phyloP scores from a whole-genome alignment of 2,888 invertebrate species.

The Unio delphinus region DNA sequence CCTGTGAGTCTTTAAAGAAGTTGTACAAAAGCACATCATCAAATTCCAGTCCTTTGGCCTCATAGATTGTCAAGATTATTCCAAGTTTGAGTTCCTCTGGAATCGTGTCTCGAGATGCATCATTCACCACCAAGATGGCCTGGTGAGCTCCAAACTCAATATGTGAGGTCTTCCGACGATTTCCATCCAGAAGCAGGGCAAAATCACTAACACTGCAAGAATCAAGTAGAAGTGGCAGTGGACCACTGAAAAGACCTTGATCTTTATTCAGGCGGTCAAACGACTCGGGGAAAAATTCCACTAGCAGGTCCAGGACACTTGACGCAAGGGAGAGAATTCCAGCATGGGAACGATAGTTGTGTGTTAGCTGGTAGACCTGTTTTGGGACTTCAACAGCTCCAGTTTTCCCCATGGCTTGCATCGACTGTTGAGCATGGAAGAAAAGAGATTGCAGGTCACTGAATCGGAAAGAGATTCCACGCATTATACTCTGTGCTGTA shows the following conservation, averaged over 20 bases:
- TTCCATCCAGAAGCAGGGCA: slow-evolving; percentile 39
- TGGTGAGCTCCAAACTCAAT: slow-evolving; percentile 65
- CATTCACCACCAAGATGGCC: slow-evolving; percentile 57
- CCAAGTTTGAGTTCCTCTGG: slow-evolving; percentile 52
- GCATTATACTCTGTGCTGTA: slow-evolving; percentile 60
- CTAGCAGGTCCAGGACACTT: slow-evolving; percentile 54
- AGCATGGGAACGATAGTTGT: slow-evolving; percentile 60
- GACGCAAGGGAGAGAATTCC: slow-evolving; percentile 57
- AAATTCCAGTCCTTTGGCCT: slow-evolving; percentile 64
- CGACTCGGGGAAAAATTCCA: slow-evolving; percentile 55
- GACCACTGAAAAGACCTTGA: slow-evolving; percentile 58
- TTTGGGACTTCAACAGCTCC: slow-evolving; percentile 27
- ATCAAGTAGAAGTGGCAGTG: slow-evolving; percentile 52
- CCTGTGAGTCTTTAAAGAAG: slow-evolving; percentile 62
- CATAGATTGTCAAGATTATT: slow-evolving; percentile 59
- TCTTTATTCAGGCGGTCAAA: slow-evolving; percentile 55
- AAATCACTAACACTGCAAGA: slow-evolving; percentile 46
- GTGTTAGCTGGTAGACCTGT: slow-evolving; percentile 44
- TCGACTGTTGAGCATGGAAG: slow-evolving; percentile 35
- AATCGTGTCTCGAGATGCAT: slow-evolving; percentile 46
- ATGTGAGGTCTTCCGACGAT: slow-evolving; percentile 50
- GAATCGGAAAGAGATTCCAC: slow-evolving; percentile 56
- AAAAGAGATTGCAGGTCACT: slow-evolving; percentile 52
- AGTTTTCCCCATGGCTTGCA: slow-evolving; percentile 19
- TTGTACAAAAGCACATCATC: slow-evolving; percentile 63